A percentile compares a stretch with the other conserved stretches of the same genome.
Evolutionary conservation across 1,140 invertebrate species (phyloP).

Genomic region (Drosophila baimaii): DNA sequence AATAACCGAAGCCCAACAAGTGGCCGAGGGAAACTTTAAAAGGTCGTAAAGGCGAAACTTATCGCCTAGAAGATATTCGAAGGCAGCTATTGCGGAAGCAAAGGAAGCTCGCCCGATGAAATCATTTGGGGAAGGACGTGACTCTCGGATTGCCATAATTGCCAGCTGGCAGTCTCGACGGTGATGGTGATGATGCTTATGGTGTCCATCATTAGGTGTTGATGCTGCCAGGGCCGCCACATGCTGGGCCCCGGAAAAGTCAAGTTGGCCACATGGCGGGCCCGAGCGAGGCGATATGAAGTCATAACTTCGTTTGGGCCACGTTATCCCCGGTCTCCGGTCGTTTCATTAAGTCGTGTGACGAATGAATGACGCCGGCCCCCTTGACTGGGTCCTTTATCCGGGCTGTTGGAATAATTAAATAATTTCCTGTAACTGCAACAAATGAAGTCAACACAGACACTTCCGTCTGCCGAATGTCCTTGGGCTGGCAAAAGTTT

Average conservation of each 20-base stretch:
- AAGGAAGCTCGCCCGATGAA: conserved; percentile 57
- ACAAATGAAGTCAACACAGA: conserved; percentile 63
- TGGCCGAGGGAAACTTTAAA: conserved; percentile 36
- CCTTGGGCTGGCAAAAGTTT: conserved; percentile 48
- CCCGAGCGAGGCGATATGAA: conserved; percentile 47
- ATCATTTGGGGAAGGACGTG: conserved; percentile 70
- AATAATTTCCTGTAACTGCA: conserved; percentile 65
- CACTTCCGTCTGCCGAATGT: conserved; percentile 41
- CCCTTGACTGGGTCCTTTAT: conserved; percentile 30
- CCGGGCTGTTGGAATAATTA: conserved; percentile 58
- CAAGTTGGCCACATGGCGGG: conserved; percentile 38
- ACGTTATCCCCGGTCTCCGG: not conserved
- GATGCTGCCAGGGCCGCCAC: conserved; percentile 47
- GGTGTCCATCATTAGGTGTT: conserved; percentile 71
- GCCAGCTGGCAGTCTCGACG: conserved; percentile 57
- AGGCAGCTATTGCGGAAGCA: conserved; percentile 16
- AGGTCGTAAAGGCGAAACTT: conserved; percentile 19
- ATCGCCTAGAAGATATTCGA: conserved; percentile 22
- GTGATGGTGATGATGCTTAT: conserved; percentile 45
- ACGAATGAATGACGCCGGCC: conserved; percentile 38
- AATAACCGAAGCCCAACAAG: conserved; percentile 47
- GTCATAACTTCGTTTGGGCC: conserved; percentile 49
- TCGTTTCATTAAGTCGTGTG: conserved; percentile 40
- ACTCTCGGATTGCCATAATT: conserved; percentile 72
- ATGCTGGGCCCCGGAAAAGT: conserved; percentile 33